Base-by-base conservation (phyloP, 2,113 vertebrate species). In the Leptobrachium ailaonicum region DNA sequence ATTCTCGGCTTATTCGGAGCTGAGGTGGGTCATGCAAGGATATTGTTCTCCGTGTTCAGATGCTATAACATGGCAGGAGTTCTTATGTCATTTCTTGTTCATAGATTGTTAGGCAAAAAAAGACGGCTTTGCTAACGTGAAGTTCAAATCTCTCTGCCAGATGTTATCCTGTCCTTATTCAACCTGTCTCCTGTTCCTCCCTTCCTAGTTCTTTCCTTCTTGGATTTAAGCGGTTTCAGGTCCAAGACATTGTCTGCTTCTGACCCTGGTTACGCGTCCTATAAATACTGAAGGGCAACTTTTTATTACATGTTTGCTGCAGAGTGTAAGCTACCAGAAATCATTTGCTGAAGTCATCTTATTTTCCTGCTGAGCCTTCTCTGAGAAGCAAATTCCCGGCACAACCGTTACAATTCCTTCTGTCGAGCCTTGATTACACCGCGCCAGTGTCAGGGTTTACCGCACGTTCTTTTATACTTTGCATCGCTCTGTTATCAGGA, bases 331-430 rank as follows among this genome's bases (percentile, higher is more conserved):
- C 14, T 50, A 45, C 68, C 43, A 5, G 50, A 71, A 10, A 45
- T 20, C 44, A 32, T 71, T 71, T 50, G 68, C 68, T 71, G 14
- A 71, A 71, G 44, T 71, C 45, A 50, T 71, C 4, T 32, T 50
- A 14, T 71, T 50, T 53, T 45, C 12, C 11, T 32, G 44, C 68
- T 71, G 13, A 71, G 68, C 43, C 8, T 54, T 1, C 68, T n/a
- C 6, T 50, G 68, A 50, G 50, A 41, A 42, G 12, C 68, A 2
- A 71, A 50, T 71, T 71, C 44, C 68, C 10, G 32, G 62, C 6
- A 64, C 44, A 50, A 71, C 5, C 13, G 14, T 50, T 71, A 44
- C 7, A 32, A 50, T 50, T 50, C 47, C 47, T 50, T 50, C 47
- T 50, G 47, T 4, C 47, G 8, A 50, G 47, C 8, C 47, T 5